phyloP scores from a whole-genome alignment of 2,797 vertebrate genomes.

The Tragopan temminckii region DNA sequence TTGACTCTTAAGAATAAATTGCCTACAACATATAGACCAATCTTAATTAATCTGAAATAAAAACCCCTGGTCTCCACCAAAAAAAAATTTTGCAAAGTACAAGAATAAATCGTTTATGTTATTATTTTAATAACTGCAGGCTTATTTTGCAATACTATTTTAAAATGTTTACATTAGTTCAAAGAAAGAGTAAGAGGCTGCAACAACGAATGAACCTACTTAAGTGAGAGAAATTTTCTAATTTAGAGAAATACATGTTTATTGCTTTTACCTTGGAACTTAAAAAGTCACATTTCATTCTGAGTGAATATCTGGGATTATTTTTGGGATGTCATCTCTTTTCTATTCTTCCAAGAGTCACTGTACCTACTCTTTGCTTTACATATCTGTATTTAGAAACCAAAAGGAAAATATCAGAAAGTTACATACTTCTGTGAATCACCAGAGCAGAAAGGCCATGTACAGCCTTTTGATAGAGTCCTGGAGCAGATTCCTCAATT shows the following conservation, averaged over 20 bases:
- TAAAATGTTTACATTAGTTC: not conserved
- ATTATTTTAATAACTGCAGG: not conserved
- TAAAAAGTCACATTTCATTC: not conserved
- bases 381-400: not conserved
- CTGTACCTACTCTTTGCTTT: not conserved
- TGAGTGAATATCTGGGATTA: not conserved
- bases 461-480: not conserved
- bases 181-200: not conserved
- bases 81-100: accelerated
- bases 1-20: not conserved
- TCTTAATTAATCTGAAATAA: not conserved
- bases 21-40: not conserved
- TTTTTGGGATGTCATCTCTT: not conserved
- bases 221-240: not conserved
- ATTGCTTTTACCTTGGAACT: not conserved
- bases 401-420: not conserved
- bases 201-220: not conserved
- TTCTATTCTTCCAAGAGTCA: not conserved
- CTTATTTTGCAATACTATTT: not conserved
- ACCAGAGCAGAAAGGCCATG: not conserved
- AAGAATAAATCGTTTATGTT: not conserved
- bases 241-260: not conserved
- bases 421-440: not conserved
- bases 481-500: not conserved
- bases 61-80: not conserved